A percentile compares a stretch with the other conserved stretches of the same genome.
phyloP scores from a whole-genome alignment of 2,888 invertebrate genomes.

The Parthenolecanium corni region DNA sequence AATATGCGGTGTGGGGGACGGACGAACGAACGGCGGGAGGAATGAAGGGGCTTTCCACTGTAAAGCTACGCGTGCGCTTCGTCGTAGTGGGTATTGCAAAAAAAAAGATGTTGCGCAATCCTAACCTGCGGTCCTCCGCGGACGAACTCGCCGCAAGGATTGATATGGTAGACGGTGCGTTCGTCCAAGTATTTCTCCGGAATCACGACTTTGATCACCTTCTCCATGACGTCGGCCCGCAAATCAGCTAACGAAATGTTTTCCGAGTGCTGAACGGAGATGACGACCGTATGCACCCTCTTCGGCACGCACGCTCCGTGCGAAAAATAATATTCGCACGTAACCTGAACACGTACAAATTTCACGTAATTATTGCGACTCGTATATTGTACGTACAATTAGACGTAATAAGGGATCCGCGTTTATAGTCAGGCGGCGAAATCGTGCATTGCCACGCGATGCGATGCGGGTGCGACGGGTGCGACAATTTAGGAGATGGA shows the following conservation, averaged over 20 bases:
- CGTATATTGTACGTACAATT: constrained; percentile 28
- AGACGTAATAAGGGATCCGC: no score
- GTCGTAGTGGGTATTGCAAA: no score
- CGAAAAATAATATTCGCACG: constrained; percentile 85
- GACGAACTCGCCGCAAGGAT: constrained; percentile 91
- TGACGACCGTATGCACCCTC: constrained; percentile 93
- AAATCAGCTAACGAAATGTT: constrained; percentile 74
- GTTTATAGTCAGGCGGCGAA: no score
- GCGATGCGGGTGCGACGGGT: no score
- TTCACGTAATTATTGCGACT: no score
- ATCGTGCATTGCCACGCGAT: no score
- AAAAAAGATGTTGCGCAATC: no score
- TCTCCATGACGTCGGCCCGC: constrained; percentile 70
- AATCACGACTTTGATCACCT: constrained; percentile 85
- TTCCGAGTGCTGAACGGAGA: constrained; percentile 94
- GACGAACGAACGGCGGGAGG: no score
- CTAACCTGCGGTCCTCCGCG: constrained; percentile 97
- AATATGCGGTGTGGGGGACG: no score
- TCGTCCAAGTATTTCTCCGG: constrained; percentile 83
- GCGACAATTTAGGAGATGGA: no score
- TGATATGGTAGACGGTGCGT: constrained; percentile 87
- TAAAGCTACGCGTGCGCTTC: no score
- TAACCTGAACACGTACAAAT: constrained; percentile 75
- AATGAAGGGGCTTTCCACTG: no score
- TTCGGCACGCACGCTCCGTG: constrained; percentile 88